These are phyloP conservation scores for Syngnathus rostellatus DNA, from an alignment of 2,797 vertebrate genomes.

Conservation along the genomic window DNA sequence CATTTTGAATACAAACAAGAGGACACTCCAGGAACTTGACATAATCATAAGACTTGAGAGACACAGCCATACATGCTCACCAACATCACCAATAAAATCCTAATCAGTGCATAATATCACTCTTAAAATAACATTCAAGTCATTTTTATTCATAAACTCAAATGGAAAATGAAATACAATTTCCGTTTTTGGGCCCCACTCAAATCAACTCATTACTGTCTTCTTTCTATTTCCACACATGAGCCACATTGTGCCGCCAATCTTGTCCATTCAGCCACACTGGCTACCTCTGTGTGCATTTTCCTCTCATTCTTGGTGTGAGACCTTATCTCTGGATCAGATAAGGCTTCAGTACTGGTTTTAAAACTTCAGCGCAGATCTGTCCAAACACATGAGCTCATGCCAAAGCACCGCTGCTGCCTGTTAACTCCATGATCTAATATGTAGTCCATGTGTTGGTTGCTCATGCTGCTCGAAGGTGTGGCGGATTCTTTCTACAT, in stretches of 20 bases:
- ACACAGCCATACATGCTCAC: too few species aligned
- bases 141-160: slow-evolving; percentile 36
- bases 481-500: slow-evolving; percentile 28
- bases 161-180: slow-evolving; percentile 9
- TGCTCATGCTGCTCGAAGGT: slow-evolving; percentile 29
- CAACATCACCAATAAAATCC: not conserved
- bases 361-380: slow-evolving; percentile 61
- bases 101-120: not conserved
- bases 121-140: slow-evolving; percentile 2
- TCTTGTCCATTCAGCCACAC: slow-evolving; percentile 31
- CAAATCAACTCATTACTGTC: not conserved
- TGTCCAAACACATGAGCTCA: slow-evolving; percentile 71
- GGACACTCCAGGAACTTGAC: not conserved
- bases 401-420: slow-evolving; percentile 53
- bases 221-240: not conserved
- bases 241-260: not conserved
- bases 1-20: not conserved
- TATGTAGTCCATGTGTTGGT: slow-evolving; percentile 55
- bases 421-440: slow-evolving; percentile 62
- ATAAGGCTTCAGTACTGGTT: slow-evolving; percentile 58
- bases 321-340: slow-evolving; percentile 60
- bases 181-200: too few species aligned
- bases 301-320: slow-evolving; percentile 52
- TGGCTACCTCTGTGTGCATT: slow-evolving; percentile 42
- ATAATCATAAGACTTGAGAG: not conserved